Conservation (phyloP, 2,888 invertebrate genomes). For the Leistus spinibarbis region DNA sequence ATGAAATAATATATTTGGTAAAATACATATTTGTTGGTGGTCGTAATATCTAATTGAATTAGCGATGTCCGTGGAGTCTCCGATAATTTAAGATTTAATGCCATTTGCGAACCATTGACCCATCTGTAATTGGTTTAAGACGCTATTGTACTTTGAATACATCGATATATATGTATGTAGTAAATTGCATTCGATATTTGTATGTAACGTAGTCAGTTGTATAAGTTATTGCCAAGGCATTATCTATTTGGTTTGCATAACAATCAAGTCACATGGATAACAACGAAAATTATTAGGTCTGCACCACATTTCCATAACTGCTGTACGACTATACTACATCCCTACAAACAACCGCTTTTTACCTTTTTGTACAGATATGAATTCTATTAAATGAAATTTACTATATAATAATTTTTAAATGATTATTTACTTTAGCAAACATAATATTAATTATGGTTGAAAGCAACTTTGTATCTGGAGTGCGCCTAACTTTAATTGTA, state of each 20-base stretch:
- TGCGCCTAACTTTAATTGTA: not conserved
- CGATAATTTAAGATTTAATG: slow-evolving; percentile 13
- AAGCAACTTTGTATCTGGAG: not conserved
- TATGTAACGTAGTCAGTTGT: not conserved
- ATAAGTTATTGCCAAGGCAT: not conserved
- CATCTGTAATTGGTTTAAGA: slow-evolving; percentile 24
- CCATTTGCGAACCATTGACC: not conserved
- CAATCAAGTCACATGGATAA: not conserved
- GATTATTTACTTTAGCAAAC: too few species aligned
- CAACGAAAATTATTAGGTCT: not conserved
- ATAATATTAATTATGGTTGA: not conserved
- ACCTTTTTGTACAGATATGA: too few species aligned
- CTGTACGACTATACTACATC: not conserved
- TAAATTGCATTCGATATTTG: slow-evolving; percentile 2
- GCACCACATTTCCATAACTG: not conserved
- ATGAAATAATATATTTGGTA: too few species aligned
- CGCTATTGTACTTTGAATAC: slow-evolving; percentile 30
- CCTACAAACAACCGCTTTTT: too few species aligned
- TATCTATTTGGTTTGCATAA: not conserved
- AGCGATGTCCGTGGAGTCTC: not conserved
- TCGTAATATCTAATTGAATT: slow-evolving; percentile 14
- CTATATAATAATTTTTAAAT: too few species aligned
- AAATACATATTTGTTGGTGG: too few species aligned
- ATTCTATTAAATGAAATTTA: too few species aligned
- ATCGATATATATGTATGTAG: slow-evolving; percentile 22